These are phyloP conservation scores for Gnathonemus echidnorhynchus DNA, from an alignment of 2,113 vertebrate genomes.

Conservation along the genomic window DNA sequence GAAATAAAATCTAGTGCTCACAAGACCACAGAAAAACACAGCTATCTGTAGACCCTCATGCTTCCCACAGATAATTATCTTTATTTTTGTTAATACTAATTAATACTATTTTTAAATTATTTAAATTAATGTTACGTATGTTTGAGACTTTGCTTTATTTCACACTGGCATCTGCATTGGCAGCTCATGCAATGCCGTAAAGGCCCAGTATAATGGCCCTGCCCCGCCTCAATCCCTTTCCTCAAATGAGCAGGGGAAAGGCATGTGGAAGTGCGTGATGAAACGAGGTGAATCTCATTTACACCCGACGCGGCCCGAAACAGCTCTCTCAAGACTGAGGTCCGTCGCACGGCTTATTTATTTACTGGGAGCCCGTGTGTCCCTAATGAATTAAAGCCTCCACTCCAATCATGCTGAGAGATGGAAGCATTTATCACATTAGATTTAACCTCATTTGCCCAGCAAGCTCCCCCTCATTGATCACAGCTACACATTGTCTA, in stretches of 20 bases:
- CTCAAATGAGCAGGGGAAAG: neutral
- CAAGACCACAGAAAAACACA: neutral
- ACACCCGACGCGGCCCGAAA: neutral
- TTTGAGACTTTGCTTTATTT: neutral
- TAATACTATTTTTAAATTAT: neutral
- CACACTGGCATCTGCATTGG: neutral
- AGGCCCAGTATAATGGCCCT: neutral
- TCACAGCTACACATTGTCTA: conserved; percentile 45
- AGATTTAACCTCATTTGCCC: conserved; percentile 49
- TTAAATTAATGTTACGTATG: neutral
- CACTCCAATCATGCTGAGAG: conserved; percentile 41
- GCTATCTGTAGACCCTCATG: neutral
- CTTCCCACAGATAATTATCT: neutral
- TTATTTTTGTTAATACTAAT: neutral
- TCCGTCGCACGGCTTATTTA: conserved; percentile 40
- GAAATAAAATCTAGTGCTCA: neutral
- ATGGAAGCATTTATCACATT: conserved; percentile 49
- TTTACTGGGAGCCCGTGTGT: conserved; percentile 39
- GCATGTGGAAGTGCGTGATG: neutral
- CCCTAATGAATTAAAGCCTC: conserved; percentile 47
- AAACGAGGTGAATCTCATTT: neutral
- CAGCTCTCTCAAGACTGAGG: conserved; percentile 23
- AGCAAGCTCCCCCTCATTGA: conserved; percentile 41
- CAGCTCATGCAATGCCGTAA: neutral
- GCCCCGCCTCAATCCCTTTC: neutral